Evolutionary conservation across 2,797 vertebrate species (phyloP), one percentile per base, ranked within the genome.

Genomic region (Notolabrus celidotus): DNA sequence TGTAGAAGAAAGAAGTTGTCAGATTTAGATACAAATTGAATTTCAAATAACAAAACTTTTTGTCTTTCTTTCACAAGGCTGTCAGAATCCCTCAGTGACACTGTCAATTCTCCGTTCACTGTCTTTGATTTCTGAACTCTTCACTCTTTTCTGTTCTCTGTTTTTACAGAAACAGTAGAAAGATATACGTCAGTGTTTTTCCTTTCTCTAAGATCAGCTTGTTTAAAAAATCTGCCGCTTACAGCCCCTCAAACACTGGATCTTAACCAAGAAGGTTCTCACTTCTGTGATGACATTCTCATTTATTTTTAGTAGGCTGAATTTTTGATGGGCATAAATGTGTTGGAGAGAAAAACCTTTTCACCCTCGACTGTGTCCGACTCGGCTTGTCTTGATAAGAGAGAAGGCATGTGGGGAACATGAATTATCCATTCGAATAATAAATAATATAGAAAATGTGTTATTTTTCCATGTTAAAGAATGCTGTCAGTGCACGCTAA

Each of bases 221-320:
- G 34, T 55, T 23, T 41, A 34, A 54, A 16, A 54, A 61, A 57
- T 11, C 46, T 55, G 47, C 65, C 43, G 50, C 53, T 66, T 38
- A 71, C 71, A 58, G 55, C 65, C 39, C 47, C 22, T 59, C 47
- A 74, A 80, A 75, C 27, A 63, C 31, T 15, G 74, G 55, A 79
- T 77, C 8, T 45, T 54, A 75, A 66, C 71, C 62, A 76, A 72
- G 65, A 51, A 59, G 73, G 66, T 70, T 79, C 79, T 74, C 76
- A 69, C 57, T 57, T 73, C 52, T 69, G 68, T 64, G 79, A 77
- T 68, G 54, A 43, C 68, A 54, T 59, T 67, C 61, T 64, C 69
- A 68, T 77, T 83, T 86, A 85, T 89, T 86, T 90, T 87, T 87
- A 85, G 77, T 15, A 2, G 57, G 71, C 67, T 90, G 43, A 82